These are phyloP conservation scores for Rhinella marina DNA, from an alignment of 2,797 vertebrate genomes.

Conservation along the genomic window DNA sequence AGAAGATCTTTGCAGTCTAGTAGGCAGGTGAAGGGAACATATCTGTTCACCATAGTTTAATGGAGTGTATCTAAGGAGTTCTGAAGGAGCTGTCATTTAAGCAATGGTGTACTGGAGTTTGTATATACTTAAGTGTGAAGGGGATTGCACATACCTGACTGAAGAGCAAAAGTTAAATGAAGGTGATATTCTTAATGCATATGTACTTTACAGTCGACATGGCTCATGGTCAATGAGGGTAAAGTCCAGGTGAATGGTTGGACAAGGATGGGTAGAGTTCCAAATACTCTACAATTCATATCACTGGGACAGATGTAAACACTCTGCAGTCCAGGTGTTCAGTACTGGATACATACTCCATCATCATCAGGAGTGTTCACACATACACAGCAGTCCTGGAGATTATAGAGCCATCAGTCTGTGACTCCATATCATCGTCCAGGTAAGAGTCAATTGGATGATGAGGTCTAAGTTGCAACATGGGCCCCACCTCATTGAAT, in stretches of 20 bases:
- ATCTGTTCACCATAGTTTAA: conserved; percentile 1
- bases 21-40: neutral
- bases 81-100: neutral
- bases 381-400: conserved; percentile 91
- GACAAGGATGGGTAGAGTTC: conserved; percentile 10
- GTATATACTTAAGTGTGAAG: neutral
- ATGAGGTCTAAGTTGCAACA: conserved; percentile 77
- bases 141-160: conserved; percentile 49
- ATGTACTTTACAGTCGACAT: conserved; percentile 31
- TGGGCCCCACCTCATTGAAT: conserved; percentile 73
- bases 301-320: conserved; percentile 73
- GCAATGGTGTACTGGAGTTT: neutral
- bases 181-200: conserved; percentile 16
- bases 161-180: conserved; percentile 6
- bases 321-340: conserved; percentile 81
- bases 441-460: conserved; percentile 69
- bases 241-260: conserved; percentile 35
- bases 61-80: neutral
- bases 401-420: conserved; percentile 89
- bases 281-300: conserved; percentile 31
- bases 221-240: conserved; percentile 26
- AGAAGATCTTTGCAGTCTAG: conserved; percentile 8
- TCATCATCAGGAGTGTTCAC: conserved; percentile 67
- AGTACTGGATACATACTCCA: neutral
- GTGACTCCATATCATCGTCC: conserved; percentile 88